Conservation (phyloP, 1,140 invertebrate species). For the Halyomorpha halys region DNA sequence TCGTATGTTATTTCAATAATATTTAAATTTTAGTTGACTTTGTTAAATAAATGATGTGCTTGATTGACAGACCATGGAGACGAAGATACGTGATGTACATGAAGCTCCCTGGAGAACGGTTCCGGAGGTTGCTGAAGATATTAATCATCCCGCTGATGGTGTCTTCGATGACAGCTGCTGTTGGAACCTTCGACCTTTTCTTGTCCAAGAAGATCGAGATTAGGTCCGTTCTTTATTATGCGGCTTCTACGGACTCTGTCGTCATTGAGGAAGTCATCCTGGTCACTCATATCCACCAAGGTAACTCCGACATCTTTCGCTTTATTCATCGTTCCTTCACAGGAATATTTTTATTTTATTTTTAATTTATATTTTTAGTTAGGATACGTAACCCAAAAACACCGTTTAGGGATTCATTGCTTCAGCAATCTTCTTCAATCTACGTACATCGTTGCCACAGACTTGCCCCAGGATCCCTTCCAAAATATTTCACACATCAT, state of each 20-base stretch:
- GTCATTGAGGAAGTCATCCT: constrained; percentile 33
- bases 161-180: constrained; percentile 76
- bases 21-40: too few species aligned
- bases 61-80: constrained; percentile 44
- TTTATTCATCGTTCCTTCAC: too few species aligned
- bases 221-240: constrained; percentile 31
- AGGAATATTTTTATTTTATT: too few species aligned
- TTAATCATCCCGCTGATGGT: constrained; percentile 81
- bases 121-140: constrained; percentile 82
- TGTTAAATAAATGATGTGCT: not conserved
- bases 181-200: constrained; percentile 48
- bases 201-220: constrained; percentile 32
- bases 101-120: constrained; percentile 76
- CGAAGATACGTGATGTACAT: constrained; percentile 75
- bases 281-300: constrained; percentile 31
- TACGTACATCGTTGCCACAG: too few species aligned
- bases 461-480: too few species aligned
- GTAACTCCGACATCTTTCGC: constrained; percentile 30
- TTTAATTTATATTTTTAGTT: too few species aligned
- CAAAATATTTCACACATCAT: too few species aligned
- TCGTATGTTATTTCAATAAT: too few species aligned
- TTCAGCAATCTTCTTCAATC: too few species aligned
- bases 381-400: too few species aligned
- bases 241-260: constrained; percentile 31
- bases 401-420: too few species aligned